Evolutionary conservation across 2,888 invertebrate species (phyloP).

Genomic region (Orthonychiurus folsomi): DNA sequence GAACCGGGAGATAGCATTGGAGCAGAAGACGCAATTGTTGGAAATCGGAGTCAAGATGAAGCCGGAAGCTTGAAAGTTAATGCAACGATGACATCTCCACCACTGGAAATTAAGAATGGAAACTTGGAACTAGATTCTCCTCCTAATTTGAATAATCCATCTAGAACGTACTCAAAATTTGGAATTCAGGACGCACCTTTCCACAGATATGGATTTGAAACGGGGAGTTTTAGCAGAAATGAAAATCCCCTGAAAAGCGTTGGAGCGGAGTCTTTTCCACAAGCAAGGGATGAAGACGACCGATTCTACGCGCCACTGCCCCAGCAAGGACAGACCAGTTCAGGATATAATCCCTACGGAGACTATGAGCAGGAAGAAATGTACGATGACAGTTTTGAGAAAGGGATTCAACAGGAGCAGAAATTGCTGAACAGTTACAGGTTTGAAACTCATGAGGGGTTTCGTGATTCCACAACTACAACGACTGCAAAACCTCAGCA

Average conservation of each 20-base stretch:
- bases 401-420: neutral
- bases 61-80: neutral
- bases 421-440: neutral
- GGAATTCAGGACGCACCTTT: conserved; percentile 36
- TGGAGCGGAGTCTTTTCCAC: neutral
- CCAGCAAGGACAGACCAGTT: neutral
- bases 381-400: neutral
- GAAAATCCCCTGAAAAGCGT: neutral
- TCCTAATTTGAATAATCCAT: conserved; percentile 18
- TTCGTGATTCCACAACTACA: too few species aligned
- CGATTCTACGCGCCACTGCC: neutral
- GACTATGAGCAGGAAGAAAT: neutral
- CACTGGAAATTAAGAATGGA: too few species aligned
- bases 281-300: neutral
- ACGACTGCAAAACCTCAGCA: neutral
- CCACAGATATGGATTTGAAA: conserved; percentile 11
- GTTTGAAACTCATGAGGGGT: neutral
- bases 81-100: neutral
- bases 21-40: neutral
- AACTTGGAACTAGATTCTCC: neutral
- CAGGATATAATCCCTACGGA: neutral
- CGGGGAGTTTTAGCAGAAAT: neutral
- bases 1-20: conserved; percentile 13
- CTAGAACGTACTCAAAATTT: conserved; percentile 37
- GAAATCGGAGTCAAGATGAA: neutral